Percentiles rank a stretch among this genome's conserved stretches.
phyloP scores from a whole-genome alignment of 1,140 invertebrate genomes.

The Cryptotermes secundus region DNA sequence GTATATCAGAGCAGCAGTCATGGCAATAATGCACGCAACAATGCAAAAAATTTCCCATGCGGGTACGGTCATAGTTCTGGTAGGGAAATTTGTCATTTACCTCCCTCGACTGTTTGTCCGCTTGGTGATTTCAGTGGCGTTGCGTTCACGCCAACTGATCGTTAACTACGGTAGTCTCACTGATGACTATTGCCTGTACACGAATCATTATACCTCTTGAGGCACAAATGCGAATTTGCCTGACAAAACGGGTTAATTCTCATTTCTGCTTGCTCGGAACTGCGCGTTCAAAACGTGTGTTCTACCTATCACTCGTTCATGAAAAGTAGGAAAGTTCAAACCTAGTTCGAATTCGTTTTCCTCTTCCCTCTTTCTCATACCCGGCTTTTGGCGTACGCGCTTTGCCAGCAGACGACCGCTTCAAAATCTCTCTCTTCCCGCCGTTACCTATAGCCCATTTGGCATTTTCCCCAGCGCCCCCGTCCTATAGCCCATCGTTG shows the following conservation, averaged over 20 bases:
- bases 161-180: neutral
- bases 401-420: conserved; percentile 33
- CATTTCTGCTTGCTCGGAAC: neutral
- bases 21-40: neutral
- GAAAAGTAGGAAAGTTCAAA: conserved; percentile 27
- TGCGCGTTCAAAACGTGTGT: neutral
- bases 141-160: neutral
- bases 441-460: conserved; percentile 51
- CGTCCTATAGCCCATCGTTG: conserved; percentile 57
- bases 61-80: neutral
- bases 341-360: neutral
- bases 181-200: neutral
- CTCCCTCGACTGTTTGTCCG: neutral
- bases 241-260: neutral
- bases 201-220: neutral
- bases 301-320: conserved; percentile 27
- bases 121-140: neutral
- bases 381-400: conserved; percentile 32
- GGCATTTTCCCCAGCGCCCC: conserved; percentile 57
- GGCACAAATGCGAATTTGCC: neutral
- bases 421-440: conserved; percentile 36
- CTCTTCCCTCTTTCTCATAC: conserved; percentile 4
- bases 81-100: neutral
- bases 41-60: neutral
- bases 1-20: neutral